phyloP scores from a whole-genome alignment of 64 coral and sea anemone genomes.

The Pachyseris speciosa region DNA sequence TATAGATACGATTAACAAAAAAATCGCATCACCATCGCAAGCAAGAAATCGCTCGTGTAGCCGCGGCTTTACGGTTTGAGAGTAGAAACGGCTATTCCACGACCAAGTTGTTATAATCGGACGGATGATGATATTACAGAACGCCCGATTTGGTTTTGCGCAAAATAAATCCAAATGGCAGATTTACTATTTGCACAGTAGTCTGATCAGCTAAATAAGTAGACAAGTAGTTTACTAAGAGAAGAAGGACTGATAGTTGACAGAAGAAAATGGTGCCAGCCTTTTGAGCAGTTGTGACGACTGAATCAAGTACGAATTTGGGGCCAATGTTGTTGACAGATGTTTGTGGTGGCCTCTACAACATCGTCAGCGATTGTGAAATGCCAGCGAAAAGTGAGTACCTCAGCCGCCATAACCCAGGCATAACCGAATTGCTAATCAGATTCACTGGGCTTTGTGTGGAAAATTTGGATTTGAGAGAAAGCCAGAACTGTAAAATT shows the following conservation, averaged over 20 bases:
- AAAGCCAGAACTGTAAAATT: no score
- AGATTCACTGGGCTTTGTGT: no score
- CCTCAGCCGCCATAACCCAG: no score
- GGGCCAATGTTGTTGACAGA: constrained; percentile 3
- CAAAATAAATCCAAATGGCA: not conserved
- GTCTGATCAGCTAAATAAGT: not conserved
- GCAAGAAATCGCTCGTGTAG: no score
- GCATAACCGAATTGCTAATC: no score
- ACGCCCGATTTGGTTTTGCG: not conserved
- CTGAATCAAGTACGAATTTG: not conserved
- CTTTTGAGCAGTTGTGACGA: not conserved
- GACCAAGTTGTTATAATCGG: no score
- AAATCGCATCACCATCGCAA: no score
- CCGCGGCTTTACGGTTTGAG: no score
- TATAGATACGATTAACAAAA: no score
- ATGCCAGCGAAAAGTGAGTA: no score
- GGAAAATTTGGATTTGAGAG: no score
- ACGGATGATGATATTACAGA: not conserved
- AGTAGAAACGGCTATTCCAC: not conserved
- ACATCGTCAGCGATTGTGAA: no score
- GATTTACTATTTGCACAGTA: not conserved
- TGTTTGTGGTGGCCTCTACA: not conserved
- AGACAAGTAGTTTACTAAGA: not conserved
- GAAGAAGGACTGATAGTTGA: not conserved
- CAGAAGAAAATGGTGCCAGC: constrained; percentile 21